Evolutionary conservation across 1,140 invertebrate species (phyloP).

Genomic region (Bilobella aurantiaca): DNA sequence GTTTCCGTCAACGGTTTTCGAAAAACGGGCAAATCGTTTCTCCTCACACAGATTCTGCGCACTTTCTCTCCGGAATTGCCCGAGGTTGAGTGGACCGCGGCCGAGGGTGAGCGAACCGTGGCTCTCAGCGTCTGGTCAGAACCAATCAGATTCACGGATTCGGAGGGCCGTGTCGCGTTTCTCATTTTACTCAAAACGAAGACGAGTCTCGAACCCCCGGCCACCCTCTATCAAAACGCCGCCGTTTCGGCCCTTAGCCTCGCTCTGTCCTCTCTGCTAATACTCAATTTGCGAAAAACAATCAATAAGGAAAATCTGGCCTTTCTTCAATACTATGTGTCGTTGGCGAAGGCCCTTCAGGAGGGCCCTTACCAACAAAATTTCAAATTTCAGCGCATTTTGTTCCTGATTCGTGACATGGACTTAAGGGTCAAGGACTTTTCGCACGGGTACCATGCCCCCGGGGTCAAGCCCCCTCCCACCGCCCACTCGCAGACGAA

Average conservation of each 20-base stretch:
- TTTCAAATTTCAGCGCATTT: not conserved
- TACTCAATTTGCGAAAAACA: not conserved
- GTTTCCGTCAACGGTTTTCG: not conserved
- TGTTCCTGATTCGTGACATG: not conserved
- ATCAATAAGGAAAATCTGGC: not conserved
- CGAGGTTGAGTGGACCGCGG: not conserved
- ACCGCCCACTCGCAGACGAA: not conserved
- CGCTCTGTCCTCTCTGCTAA: not conserved
- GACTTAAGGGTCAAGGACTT: conserved; percentile 2
- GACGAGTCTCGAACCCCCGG: not conserved
- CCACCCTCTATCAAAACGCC: not conserved
- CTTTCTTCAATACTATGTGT: not conserved
- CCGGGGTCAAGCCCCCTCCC: not conserved
- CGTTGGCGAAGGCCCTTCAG: not conserved
- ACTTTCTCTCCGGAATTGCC: not conserved
- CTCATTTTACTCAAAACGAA: not conserved
- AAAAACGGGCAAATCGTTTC: not conserved
- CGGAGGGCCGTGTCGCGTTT: not conserved
- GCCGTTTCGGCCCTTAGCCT: not conserved
- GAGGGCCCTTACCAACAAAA: not conserved
- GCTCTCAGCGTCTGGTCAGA: not conserved
- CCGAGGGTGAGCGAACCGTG: not conserved
- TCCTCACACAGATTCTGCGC: not conserved
- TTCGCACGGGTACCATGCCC: not conserved
- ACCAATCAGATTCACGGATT: not conserved